Base-by-base conservation (phyloP, 2,888 invertebrate genomes). In the Platycheirus rosarum region DNA sequence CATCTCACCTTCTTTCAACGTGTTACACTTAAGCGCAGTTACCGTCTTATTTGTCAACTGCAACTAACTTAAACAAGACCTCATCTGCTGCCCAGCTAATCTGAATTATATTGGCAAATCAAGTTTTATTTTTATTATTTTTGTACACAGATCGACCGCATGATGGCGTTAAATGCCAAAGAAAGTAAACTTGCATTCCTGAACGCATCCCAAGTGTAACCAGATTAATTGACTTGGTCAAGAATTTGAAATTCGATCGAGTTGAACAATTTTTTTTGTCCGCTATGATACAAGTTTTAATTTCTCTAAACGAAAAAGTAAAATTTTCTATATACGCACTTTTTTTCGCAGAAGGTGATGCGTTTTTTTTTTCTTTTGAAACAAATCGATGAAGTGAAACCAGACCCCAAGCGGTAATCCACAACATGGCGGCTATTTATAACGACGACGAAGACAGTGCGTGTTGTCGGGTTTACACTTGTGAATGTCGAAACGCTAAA, bases 151-250 rank as follows among this genome's bases (percentile, higher is more conserved):
- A 40, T 40, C n/a, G 6, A 35, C 40, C 42, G 20, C 32, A 23
- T 18, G 23, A 26, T 23, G 11, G 32, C 40, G 18, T 20, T 29
- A 75, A 60, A 65, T 57, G 49, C 69, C 65, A 80, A 80, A 65
- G 75, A 80, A 80, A 80, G 75, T 80, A 70, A 80, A 63, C 75
- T 80, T 35, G n/a, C 69, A 80, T 80, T 80, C 75, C 69, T 18
- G 13, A 65, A 46, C 48, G 49, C 68, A 57, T 78, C 63, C 53
- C 40, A 32, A 35, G 66, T 74, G 53, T 55, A 74, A 73, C 78
- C 9, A 32, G 42, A 32, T 26, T 20, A 46, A 37, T 26, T 60
- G 20, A 26, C 60, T 74, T 68, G 48, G 53, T 16, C 75, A 57
- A 37, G 35, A 44, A 23, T 49, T 69, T 23, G 74, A 71, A 71